Evolutionary conservation across 2,888 invertebrate species (phyloP), one percentile per base, ranked within the genome.

Genomic region (Bombylius discolor): DNA sequence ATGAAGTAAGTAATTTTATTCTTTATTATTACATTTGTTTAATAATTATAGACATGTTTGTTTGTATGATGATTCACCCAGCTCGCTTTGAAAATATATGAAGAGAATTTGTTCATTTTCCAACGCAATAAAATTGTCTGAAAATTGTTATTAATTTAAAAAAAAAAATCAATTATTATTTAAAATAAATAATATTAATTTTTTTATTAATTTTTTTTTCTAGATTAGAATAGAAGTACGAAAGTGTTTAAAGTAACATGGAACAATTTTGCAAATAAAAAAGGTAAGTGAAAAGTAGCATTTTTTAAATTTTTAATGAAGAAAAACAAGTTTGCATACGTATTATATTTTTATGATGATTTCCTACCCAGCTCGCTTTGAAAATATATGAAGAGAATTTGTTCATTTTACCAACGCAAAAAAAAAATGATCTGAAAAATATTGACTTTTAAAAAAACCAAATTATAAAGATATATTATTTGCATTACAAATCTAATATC

Each of bases 341-440:
- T 11, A 42, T 11, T 42, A 42, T 5, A 42, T 1, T 42, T 11
- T 11, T 11, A 42, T 45, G 45, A 45, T 45, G 45, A 45, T 14
- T 9, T 5, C 14, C 23, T 32, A 66, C 64, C 66, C 66, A 67
- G 67, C 67, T 67, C 67, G 65, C 67, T 67, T 66, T 63, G 67
- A 67, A 55, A 56, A 49, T 51, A 59, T 52, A 60, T 68, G 67
- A 67, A 66, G 67, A 66, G 47, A 67, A 66, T 53, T 56, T 14
- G n/a, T 62, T 64, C 62, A 23, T 55, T 49, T 32, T 55, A 53
- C 60, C 56, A 56, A 60, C 57, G 57, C 60, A 45, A 23, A 23
- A 23, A 23, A 2, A 23, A 23, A 23, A 23, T 23, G 1, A 23
- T 23, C 23, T 23, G 23, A 23, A 23, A 23, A 23, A 2, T 2